Conservation (phyloP, 2,888 invertebrate species). For the Coronaproctus castanopsis region DNA sequence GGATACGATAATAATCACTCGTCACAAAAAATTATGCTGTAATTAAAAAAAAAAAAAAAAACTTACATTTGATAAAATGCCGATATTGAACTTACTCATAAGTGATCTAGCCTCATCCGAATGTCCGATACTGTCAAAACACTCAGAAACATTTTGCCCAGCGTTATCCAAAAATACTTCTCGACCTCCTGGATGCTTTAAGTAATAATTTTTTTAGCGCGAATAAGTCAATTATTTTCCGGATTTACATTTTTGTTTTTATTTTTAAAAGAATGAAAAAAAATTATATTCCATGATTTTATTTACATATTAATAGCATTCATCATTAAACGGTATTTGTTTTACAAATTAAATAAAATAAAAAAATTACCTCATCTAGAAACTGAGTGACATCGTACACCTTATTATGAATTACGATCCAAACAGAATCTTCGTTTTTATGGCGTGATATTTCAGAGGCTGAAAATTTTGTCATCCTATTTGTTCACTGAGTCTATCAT, state of each 20-base stretch:
- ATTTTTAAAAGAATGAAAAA: background rate
- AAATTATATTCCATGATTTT: background rate
- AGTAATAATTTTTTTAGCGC: no score
- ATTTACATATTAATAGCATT: background rate
- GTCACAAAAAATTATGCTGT: no score
- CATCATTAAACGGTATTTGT: no score
- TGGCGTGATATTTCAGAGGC: conserved; percentile 42
- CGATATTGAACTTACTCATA: conserved; percentile 19
- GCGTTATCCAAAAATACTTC: conserved; percentile 19
- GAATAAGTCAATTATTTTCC: background rate
- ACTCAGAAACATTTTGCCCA: conserved; percentile 20
- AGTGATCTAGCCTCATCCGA: conserved; percentile 20
- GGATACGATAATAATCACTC: no score
- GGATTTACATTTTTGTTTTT: background rate
- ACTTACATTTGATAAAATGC: conserved; percentile 16
- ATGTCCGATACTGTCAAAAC: conserved; percentile 21
- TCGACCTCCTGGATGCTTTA: conserved; percentile 21
- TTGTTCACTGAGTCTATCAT: no score
- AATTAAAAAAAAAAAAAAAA: no score
- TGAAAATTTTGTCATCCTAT: conserved; percentile 4
- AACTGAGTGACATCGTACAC: conserved; percentile 64
- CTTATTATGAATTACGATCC: conserved; percentile 58
- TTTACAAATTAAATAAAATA: no score
- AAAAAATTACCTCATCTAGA: conserved; percentile 53
- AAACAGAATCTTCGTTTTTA: conserved; percentile 34